phyloP scores from a whole-genome alignment of 2,888 invertebrate genomes.

The Protonemura montana region DNA sequence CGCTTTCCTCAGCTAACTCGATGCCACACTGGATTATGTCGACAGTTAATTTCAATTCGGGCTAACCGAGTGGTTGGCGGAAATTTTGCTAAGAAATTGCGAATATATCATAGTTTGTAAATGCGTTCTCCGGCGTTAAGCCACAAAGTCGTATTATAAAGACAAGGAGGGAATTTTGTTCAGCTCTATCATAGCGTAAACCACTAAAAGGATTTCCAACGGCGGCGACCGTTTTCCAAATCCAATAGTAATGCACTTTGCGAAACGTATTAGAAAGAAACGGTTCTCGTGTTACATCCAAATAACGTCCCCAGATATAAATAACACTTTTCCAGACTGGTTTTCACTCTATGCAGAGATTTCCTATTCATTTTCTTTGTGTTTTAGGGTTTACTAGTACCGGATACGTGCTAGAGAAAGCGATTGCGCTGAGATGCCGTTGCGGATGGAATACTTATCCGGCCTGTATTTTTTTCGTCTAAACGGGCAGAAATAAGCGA shows the following conservation, averaged over 20 bases:
- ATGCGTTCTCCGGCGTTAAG: too few relatives aligned
- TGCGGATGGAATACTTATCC: neutral
- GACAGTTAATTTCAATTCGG: neutral
- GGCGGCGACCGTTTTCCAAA: neutral
- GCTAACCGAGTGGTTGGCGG: neutral
- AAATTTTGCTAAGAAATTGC: neutral
- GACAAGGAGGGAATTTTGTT: neutral
- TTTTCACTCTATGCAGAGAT: neutral
- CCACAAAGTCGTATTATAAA: neutral
- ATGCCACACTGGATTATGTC: neutral
- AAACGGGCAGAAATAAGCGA: neutral
- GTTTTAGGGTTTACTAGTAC: neutral
- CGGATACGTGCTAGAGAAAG: neutral
- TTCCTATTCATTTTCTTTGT: neutral
- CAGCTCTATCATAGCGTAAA: neutral
- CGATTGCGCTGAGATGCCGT: neutral
- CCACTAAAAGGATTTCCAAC: neutral
- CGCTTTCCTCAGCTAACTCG: neutral
- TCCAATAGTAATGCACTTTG: neutral
- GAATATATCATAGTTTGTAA: constrained; percentile 3
- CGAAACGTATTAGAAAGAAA: neutral
- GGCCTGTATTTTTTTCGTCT: neutral
- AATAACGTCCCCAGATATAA: neutral
- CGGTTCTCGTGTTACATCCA: neutral
- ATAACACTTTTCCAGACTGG: neutral